These are phyloP conservation scores for Notolepis coatsorum DNA, from an alignment of 2,797 vertebrate genomes.

Conservation along the genomic window DNA sequence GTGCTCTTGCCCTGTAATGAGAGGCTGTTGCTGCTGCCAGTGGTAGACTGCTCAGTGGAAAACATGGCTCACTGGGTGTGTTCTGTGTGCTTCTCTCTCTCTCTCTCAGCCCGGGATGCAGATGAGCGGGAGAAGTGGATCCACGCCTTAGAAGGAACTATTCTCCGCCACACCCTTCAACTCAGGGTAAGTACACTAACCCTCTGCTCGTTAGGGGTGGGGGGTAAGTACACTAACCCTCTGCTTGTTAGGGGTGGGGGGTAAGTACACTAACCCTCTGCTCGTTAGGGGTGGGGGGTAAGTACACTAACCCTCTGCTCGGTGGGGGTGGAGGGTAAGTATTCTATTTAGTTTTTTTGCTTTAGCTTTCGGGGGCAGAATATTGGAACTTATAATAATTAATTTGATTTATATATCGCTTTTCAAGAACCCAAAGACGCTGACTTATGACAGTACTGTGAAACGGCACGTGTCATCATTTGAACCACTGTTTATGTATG, in stretches of 20 bases:
- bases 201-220: too few relatives aligned
- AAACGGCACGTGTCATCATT: neutral
- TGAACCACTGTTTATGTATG: neutral
- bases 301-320: slow-evolving; percentile 29
- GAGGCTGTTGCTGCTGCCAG: slow-evolving; percentile 19
- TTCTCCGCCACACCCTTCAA: slow-evolving; percentile 97
- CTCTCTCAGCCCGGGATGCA: slow-evolving; percentile 91
- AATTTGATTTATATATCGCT: too few relatives aligned
- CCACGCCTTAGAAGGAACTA: slow-evolving; percentile 98
- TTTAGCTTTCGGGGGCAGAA: too few relatives aligned
- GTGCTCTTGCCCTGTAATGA: slow-evolving; percentile 18
- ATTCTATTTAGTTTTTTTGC: too few relatives aligned
- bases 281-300: slow-evolving; percentile 84
- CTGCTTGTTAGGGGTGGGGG: too few relatives aligned
- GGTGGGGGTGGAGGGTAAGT: too few relatives aligned
- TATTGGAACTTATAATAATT: too few relatives aligned
- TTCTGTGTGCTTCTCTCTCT: slow-evolving; percentile 48
- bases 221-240: slow-evolving; percentile 78
- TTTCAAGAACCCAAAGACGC: too few relatives aligned
- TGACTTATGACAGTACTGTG: too few relatives aligned
- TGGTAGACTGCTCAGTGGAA: slow-evolving; percentile 37
- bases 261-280: slow-evolving; percentile 73
- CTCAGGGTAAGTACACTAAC: slow-evolving; percentile 84
- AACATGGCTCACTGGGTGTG: slow-evolving; percentile 54
- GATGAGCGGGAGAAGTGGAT: slow-evolving; percentile 99